phyloP scores from a whole-genome alignment of 2,888 invertebrate species.

The Morpho helenor region DNA sequence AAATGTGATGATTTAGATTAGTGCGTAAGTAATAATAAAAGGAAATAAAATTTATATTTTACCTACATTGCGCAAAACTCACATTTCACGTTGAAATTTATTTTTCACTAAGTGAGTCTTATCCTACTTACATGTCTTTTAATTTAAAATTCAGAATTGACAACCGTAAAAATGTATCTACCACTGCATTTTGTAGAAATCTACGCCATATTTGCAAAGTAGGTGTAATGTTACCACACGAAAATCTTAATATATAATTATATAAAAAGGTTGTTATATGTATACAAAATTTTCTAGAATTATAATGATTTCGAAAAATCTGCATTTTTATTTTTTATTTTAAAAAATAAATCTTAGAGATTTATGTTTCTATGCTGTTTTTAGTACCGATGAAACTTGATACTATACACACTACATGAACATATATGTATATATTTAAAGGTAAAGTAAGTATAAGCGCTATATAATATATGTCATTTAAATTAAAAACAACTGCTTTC shows the following conservation, averaged over 20 bases:
- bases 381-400: too few relatives aligned
- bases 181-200: conserved; percentile 68
- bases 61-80: conserved; percentile 72
- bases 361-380: too few relatives aligned
- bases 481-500: too few relatives aligned
- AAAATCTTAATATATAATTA: neutral
- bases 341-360: too few relatives aligned
- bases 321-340: neutral
- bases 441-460: too few relatives aligned
- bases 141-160: conserved; percentile 58
- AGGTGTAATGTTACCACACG: conserved; percentile 41
- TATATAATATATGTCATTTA: too few relatives aligned
- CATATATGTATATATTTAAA: too few relatives aligned
- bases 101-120: conserved; percentile 39
- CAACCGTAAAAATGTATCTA: conserved; percentile 59
- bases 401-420: too few relatives aligned
- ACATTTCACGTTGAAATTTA: conserved; percentile 61
- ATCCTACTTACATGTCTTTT: conserved; percentile 58
- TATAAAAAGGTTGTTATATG: too few relatives aligned
- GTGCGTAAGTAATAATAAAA: conserved; percentile 22
- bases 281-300: too few relatives aligned
- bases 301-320: too few relatives aligned
- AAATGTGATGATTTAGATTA: conserved; percentile 39
- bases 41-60: conserved; percentile 31
- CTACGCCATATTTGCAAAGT: conserved; percentile 72